A percentile compares a stretch with the other conserved stretches of the same genome.
These are phyloP conservation scores for Laspeyria flexula DNA, from an alignment of 2,888 invertebrate species.

Conservation along the genomic window DNA sequence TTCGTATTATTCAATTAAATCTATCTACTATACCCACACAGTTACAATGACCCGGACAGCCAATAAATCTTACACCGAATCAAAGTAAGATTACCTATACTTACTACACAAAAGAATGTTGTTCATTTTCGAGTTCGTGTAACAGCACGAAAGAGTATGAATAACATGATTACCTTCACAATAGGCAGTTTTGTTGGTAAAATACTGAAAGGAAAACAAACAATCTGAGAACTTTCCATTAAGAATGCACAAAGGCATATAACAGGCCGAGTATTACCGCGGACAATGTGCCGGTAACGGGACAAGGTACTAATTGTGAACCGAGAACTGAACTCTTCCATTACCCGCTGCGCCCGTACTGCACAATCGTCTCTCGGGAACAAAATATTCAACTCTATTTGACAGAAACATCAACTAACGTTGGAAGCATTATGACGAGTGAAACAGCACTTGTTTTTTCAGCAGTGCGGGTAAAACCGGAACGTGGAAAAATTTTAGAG, in stretches of 20 bases:
- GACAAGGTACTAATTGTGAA: slow-evolving; percentile 80
- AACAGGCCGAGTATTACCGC: slow-evolving; percentile 71
- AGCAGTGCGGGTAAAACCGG: slow-evolving; percentile 18
- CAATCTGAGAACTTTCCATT: slow-evolving; percentile 69
- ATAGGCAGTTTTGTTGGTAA: slow-evolving; percentile 49
- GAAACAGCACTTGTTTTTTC: slow-evolving; percentile 11
- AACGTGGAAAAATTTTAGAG: slow-evolving; percentile 26
- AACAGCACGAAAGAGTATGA: slow-evolving; percentile 22
- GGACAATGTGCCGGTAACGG: slow-evolving; percentile 81
- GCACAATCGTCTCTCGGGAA: slow-evolving; percentile 52
- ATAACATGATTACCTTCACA: slow-evolving; percentile 54
- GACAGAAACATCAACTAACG: slow-evolving; percentile 22
- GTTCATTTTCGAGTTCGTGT: slow-evolving; percentile 13
- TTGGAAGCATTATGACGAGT: slow-evolving; percentile 17
- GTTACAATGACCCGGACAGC: no score
- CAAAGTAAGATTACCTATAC: no score
- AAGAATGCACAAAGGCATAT: slow-evolving; percentile 76
- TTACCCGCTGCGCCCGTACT: slow-evolving; percentile 55
- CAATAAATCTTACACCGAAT: no score
- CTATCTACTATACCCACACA: no score
- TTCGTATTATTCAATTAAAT: no score
- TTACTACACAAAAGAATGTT: slow-evolving; percentile 5
- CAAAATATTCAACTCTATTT: slow-evolving; percentile 33
- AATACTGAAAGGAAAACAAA: slow-evolving; percentile 66
- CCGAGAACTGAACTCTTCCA: slow-evolving; percentile 74